Evolutionary conservation across 2,797 vertebrate species (phyloP), one percentile per base, ranked within the genome.

Genomic region (Pseudomugil tenellus): DNA sequence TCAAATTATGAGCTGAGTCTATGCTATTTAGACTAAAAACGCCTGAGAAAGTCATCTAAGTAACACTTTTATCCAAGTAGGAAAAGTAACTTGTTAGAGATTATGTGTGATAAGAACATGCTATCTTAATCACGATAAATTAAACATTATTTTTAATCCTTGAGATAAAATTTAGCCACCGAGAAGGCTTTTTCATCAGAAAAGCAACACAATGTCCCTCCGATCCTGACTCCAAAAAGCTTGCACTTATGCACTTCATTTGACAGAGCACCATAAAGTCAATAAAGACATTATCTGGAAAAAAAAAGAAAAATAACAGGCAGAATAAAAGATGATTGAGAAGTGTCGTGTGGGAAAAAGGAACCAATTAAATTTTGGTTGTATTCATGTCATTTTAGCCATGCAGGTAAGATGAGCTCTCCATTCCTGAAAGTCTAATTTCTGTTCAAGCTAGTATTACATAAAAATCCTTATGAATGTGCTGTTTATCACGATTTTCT

Each of bases 221-320:
- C 39, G 28, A 55, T 19, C 41, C 0, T 69, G 14, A n/a, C 25
- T 10, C 28, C 23, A 63, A 68, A 60, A 1, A 4, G 0, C 56
- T 53, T n/a, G 51, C 8, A 19, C 34, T 52, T n/a, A 17, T 48
- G 17, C 54, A 62, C 23, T 66, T 72, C 23, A 34, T 35, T 53
- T 48, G 23, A 53, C 60, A 53, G 54, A 41, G 31, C n/a, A 23
- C 6, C 60, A 53, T 54, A 52, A 65, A 64, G 64, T 65, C 68
- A 48, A 59, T 16, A 35, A 17, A 72, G 55, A 58, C 26, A 46
- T 67, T 60, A 70, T 63, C 62, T 74, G 69, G 55, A 79, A 67
- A 37, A 72, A 2, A 37, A 37, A n/a, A n/a, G n/a, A n/a, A n/a
- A n/a, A n/a, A n/a, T n/a, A n/a, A n/a, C n/a, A n/a, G n/a, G n/a